A percentile compares a stretch with the other conserved stretches of the same genome.
phyloP scores from a whole-genome alignment of 2,888 invertebrate species.

The Synergus japonicus region DNA sequence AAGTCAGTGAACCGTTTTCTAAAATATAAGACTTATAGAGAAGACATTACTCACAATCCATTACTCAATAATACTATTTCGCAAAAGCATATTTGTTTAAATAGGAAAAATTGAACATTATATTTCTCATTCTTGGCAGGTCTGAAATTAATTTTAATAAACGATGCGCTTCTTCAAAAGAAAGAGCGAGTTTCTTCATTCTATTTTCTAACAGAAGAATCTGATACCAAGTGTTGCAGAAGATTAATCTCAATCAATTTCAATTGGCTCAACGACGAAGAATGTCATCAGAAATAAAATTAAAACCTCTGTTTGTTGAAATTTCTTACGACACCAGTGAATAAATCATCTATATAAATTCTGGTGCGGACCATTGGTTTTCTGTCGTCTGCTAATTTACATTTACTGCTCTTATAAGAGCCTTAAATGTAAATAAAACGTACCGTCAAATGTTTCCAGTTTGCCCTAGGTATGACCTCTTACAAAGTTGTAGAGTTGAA shows the following conservation, averaged over 20 bases:
- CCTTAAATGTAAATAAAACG: too few species aligned
- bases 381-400: too few species aligned
- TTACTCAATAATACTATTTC: not conserved
- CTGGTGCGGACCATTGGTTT: not conserved
- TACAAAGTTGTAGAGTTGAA: too few species aligned
- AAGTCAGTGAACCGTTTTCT: constrained; percentile 32
- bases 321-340: not conserved
- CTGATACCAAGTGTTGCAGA: constrained; percentile 26
- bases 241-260: constrained; percentile 34
- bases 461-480: too few species aligned
- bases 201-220: not conserved
- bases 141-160: not conserved
- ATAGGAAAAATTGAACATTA: not conserved
- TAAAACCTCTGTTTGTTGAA: not conserved
- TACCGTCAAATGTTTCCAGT: too few species aligned
- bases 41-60: not conserved
- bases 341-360: not conserved
- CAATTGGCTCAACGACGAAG: constrained; percentile 22
- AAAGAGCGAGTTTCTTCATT: not conserved
- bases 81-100: not conserved
- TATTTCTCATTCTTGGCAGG: not conserved
- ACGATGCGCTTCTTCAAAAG: not conserved
- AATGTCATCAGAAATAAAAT: constrained; percentile 10
- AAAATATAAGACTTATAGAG: not conserved
- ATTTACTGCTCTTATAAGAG: too few species aligned